Conservation (phyloP, 1,140 invertebrate species). For the Papilio machaon region DNA sequence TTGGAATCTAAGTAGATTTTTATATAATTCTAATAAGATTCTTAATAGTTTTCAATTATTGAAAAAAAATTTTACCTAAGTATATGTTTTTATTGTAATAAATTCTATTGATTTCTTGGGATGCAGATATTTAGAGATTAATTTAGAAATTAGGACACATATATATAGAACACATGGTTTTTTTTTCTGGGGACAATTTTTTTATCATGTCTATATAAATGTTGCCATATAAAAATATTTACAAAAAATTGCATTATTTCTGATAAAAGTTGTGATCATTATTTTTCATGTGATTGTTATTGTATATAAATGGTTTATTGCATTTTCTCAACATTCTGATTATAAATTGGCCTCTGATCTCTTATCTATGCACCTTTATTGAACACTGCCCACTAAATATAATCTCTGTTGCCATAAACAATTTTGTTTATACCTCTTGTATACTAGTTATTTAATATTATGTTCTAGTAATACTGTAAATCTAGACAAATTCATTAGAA, state of each 20-base stretch:
- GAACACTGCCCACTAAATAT: slow-evolving; percentile 22
- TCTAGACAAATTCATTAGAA: not conserved
- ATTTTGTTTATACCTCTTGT: slow-evolving; percentile 9
- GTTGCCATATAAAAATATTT: slow-evolving; percentile 18
- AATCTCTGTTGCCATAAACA: slow-evolving; percentile 38
- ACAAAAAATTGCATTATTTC: not conserved
- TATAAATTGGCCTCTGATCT: slow-evolving; percentile 29
- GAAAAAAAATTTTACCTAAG: not conserved
- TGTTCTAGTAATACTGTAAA: not conserved
- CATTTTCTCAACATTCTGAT: slow-evolving; percentile 32
- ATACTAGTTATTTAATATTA: slow-evolving; percentile 18
- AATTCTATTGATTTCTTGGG: not conserved
- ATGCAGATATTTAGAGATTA: no score
- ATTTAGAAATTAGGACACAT: no score
- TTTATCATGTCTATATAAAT: not conserved
- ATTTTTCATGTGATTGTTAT: not conserved
- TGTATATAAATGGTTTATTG: slow-evolving; percentile 14
- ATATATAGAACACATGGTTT: not conserved
- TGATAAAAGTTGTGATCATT: not conserved
- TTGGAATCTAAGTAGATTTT: slow-evolving; percentile 43
- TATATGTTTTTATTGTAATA: not conserved
- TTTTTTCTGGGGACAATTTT: not conserved
- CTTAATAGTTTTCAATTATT: slow-evolving; percentile 39
- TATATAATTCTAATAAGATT: slow-evolving; percentile 35
- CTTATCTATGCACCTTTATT: slow-evolving; percentile 35